phyloP scores from a whole-genome alignment of 1,140 invertebrate species.

The Manduca sexta region DNA sequence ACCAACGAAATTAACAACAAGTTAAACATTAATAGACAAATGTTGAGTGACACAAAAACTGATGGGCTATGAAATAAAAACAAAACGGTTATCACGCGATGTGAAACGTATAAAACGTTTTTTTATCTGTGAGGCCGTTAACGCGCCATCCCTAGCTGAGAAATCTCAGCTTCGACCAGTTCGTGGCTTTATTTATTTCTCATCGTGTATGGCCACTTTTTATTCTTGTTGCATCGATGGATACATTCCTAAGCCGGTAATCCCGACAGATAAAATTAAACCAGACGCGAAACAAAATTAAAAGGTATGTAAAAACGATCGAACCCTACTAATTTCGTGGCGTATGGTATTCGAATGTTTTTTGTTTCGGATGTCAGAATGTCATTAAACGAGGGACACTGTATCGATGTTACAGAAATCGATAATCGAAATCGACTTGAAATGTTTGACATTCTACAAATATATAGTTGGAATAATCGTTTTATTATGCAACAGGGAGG shows the following conservation, averaged over 20 bases:
- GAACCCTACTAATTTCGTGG: conserved; percentile 69
- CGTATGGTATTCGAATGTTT: conserved; percentile 60
- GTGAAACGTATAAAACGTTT: conserved; percentile 9
- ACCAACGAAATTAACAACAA: too few species aligned
- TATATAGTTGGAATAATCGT: too few species aligned
- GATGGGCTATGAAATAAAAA: too few species aligned
- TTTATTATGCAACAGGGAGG: too few species aligned
- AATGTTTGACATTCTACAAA: too few species aligned
- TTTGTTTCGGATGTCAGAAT: conserved; percentile 28
- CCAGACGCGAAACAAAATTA: conserved; percentile 73
- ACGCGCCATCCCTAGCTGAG: conserved; percentile 32
- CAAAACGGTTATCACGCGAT: too few species aligned
- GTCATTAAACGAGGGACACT: too few species aligned
- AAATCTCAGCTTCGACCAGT: conserved; percentile 61
- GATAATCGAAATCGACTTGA: too few species aligned
- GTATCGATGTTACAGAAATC: too few species aligned
- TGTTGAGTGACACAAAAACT: too few species aligned
- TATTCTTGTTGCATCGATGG: conserved; percentile 59
- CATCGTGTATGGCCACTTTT: conserved; percentile 58
- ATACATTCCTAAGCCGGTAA: conserved; percentile 72
- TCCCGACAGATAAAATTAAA: conserved; percentile 72
- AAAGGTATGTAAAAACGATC: conserved; percentile 68
- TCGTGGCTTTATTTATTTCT: conserved; percentile 69
- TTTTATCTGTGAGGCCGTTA: conserved; percentile 10
- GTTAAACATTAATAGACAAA: too few species aligned